These are phyloP conservation scores for Carassius carassius DNA, from an alignment of 2,113 vertebrate genomes.

Conservation along the genomic window DNA sequence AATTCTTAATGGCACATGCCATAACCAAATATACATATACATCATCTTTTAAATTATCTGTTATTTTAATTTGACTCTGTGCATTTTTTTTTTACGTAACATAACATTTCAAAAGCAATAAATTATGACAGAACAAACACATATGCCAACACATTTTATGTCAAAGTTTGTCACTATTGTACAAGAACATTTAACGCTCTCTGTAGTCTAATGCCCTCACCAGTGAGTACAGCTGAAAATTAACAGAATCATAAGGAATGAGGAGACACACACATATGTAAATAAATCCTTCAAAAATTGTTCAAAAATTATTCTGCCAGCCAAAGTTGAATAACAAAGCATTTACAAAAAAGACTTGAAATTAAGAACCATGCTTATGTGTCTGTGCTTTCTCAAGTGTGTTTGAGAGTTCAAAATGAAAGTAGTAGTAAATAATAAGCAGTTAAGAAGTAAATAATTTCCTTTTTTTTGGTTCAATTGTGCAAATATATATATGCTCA, in stretches of 20 bases:
- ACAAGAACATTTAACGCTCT: conserved; percentile 36
- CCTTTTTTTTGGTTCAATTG: background rate
- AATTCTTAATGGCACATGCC: conserved; percentile 77
- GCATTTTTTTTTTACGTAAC: conserved; percentile 63
- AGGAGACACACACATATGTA: background rate
- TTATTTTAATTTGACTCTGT: conserved; percentile 62
- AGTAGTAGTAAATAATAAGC: too few relatives aligned
- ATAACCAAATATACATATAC: conserved; percentile 80
- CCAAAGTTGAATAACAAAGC: background rate
- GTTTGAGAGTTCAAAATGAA: background rate
- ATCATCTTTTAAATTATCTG: conserved; percentile 68
- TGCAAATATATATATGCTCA: background rate
- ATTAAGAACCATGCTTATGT: background rate
- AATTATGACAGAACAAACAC: conserved; percentile 71
- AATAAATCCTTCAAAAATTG: conserved; percentile 15
- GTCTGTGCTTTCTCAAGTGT: conserved; percentile 13
- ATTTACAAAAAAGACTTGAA: background rate
- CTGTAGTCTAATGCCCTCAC: background rate
- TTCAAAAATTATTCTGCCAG: background rate
- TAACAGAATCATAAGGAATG: background rate
- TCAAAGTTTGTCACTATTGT: conserved; percentile 46
- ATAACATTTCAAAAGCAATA: conserved; percentile 69
- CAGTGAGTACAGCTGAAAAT: conserved; percentile 9
- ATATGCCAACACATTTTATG: conserved; percentile 61
- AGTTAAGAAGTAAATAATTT: background rate